Base-by-base conservation (phyloP, 1,140 invertebrate genomes). In the Neotoxoptera formosana region DNA sequence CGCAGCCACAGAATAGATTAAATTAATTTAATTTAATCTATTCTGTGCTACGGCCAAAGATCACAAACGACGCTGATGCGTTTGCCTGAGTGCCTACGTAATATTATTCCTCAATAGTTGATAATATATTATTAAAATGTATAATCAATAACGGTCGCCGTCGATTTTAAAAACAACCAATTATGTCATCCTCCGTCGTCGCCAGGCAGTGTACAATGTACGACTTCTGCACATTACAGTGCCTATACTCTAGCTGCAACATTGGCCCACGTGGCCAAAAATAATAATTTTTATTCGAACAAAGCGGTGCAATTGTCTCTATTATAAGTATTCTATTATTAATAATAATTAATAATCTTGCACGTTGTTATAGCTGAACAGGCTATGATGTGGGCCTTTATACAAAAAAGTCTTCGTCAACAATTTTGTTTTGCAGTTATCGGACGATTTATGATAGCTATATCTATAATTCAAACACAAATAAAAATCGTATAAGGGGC, bases 321-420 rank as follows among this genome's bases (percentile, higher is more conserved):
- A 17, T 34, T n/a, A 76, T 76, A 76, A 17, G 60, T 76, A n/a
- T 76, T 76, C 30, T 7, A 76, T n/a, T 67, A 67, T 67, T 30
- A 67, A 14, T 76, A 76, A 76, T 76, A 76, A n/a, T 76, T n/a
- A 7, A 17, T 76, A 76, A 76, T 76, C 60, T 76, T 34, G 14
- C 60, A n/a, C 60, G 60, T 76, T 17, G n/a, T 6, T 67, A 60
- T 60, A 30, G 56, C 25, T 60, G 56, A 56, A 60, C 25, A 30
- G 25, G 25, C 30, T n/a, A 14, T 76, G 17, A 4, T 41, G 41
- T 41, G 41, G 41, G 14, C 14, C 4, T 76, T 2, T 76, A 76
- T n/a, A 76, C 60, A 76, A 76, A 76, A 67, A 76, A 76, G 60
- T 76, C n/a, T 76, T n/a, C 60, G 30, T 76, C n/a, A n/a, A 76